Evolutionary conservation across 2,797 vertebrate genomes (phyloP).

Genomic region (Sebastes elongatus): DNA sequence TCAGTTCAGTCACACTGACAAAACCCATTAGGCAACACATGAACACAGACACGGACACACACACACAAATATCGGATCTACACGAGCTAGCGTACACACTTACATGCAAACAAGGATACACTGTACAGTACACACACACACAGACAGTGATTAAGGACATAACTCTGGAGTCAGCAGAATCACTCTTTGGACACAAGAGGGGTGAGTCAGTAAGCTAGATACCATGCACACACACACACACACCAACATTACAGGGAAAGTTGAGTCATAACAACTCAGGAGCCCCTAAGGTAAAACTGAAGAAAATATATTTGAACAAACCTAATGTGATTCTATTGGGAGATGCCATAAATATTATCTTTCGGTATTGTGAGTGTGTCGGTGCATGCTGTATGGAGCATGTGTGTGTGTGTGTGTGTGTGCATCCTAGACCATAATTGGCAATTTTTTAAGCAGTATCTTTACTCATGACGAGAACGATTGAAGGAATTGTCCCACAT

Average conservation of each 20-base stretch:
- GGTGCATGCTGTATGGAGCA: background rate
- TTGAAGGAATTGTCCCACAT: too few species aligned
- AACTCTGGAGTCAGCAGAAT: slow-evolving; percentile 69
- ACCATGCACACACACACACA: slow-evolving; percentile 2
- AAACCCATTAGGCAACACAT: slow-evolving; percentile 58
- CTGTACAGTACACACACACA: slow-evolving; percentile 14
- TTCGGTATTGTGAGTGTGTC: background rate
- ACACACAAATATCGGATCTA: background rate
- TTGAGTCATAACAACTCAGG: slow-evolving; percentile 36
- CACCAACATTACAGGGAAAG: slow-evolving; percentile 18
- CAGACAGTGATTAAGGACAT: slow-evolving; percentile 53
- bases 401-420: background rate
- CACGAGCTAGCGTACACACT: slow-evolving; percentile 27
- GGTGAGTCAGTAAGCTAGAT: slow-evolving; percentile 60
- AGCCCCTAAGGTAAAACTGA: slow-evolving; percentile 35
- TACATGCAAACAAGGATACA: slow-evolving; percentile 38
- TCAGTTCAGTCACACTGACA: slow-evolving; percentile 67
- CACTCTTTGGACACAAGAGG: slow-evolving; percentile 52
- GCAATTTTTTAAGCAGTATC: background rate
- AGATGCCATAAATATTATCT: slow-evolving; percentile 1
- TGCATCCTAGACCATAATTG: background rate
- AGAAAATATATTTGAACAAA: slow-evolving; percentile 29
- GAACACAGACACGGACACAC: slow-evolving; percentile 6
- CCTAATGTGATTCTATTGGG: slow-evolving; percentile 21
- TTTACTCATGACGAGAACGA: background rate